phyloP scores from a whole-genome alignment of 2,113 vertebrate genomes.

The Aleadryas rufinucha region DNA sequence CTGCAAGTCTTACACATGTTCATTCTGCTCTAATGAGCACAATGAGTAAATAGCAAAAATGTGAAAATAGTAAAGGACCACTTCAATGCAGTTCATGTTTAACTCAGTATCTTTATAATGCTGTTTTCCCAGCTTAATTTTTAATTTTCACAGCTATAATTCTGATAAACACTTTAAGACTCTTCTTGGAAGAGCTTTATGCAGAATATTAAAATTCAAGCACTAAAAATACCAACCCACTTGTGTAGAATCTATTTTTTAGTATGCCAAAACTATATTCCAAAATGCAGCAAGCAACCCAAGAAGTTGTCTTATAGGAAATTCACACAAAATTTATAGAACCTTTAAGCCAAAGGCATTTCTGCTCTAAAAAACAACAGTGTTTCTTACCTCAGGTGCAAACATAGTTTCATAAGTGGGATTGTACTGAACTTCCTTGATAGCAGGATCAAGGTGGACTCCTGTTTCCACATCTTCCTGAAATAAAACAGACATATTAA shows the following conservation, averaged over 20 bases:
- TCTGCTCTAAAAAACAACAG: background rate
- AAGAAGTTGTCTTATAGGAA: background rate
- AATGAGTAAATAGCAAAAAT: background rate
- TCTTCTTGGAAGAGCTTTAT: background rate
- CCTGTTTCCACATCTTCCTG: conserved; percentile 95
- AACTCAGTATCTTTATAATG: background rate
- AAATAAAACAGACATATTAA: conserved; percentile 30
- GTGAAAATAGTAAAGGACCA: background rate
- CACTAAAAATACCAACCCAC: background rate
- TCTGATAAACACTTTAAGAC: background rate
- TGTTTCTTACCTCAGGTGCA: conserved; percentile 89
- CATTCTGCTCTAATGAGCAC: background rate
- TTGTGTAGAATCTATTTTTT: background rate
- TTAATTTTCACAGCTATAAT: background rate
- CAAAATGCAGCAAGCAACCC: background rate
- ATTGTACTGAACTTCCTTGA: conserved; percentile 92
- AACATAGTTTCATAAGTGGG: conserved; percentile 96
- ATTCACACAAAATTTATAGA: background rate
- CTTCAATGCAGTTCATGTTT: background rate
- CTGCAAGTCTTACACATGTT: background rate
- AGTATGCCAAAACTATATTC: background rate
- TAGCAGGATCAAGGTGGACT: conserved; percentile 87
- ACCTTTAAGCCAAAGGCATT: background rate
- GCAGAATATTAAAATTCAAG: background rate
- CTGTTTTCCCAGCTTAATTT: background rate